These are phyloP conservation scores for Illadopsis cleaveri DNA, from an alignment of 2,113 vertebrate species.

Conservation along the genomic window DNA sequence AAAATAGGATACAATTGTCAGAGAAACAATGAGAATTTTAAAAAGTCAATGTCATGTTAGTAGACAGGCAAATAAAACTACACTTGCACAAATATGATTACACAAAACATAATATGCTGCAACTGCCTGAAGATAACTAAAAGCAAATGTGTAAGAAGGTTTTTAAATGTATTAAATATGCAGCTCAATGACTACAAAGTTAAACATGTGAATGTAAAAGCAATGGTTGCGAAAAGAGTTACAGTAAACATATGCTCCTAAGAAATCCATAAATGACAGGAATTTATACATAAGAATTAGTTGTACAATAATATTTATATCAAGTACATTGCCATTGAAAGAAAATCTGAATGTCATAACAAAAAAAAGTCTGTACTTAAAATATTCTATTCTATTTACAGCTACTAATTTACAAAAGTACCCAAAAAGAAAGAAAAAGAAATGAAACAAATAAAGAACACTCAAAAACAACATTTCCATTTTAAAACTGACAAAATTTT, in stretches of 20 bases:
- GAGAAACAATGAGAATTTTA: neutral
- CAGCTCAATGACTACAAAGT: neutral
- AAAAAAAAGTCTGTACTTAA: neutral
- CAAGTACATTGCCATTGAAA: neutral
- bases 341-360: neutral
- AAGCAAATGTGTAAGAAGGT: neutral
- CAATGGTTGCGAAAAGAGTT: neutral
- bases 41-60: neutral
- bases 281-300: neutral
- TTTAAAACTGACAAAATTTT: neutral
- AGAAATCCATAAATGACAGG: neutral
- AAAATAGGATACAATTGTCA: neutral
- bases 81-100: neutral
- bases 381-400: neutral
- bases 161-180: neutral
- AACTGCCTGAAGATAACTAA: neutral
- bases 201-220: neutral
- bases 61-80: neutral
- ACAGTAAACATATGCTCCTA: neutral
- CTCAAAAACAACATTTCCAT: neutral
- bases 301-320: neutral
- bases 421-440: neutral
- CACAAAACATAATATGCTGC: neutral
- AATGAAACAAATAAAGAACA: neutral
- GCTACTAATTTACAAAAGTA: neutral